A percentile compares a stretch with the other conserved stretches of the same genome.
phyloP scores from a whole-genome alignment of 1,140 invertebrate genomes.

The Drosophila sproati region DNA sequence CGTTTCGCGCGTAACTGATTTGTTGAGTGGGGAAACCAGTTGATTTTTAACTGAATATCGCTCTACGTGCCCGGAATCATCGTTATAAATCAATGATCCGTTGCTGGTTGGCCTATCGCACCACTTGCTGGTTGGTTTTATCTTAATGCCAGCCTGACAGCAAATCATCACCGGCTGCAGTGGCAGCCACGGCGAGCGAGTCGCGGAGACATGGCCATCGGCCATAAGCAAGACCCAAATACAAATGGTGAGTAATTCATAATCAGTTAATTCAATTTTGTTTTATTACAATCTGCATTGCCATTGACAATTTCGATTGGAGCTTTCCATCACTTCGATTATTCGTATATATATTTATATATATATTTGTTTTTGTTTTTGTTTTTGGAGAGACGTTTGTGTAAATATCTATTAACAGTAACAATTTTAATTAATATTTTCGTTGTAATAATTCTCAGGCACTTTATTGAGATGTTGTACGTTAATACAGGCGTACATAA shows the following conservation, averaged over 20 bases:
- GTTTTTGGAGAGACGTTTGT: background rate
- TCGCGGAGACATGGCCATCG: slow-evolving; percentile 14
- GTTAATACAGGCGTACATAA: slow-evolving; percentile 40
- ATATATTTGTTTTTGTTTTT: too few relatives aligned
- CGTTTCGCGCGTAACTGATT: slow-evolving; percentile 59
- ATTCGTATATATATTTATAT: too few relatives aligned
- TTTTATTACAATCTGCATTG: slow-evolving; percentile 26
- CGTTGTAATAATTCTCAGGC: slow-evolving; percentile 62
- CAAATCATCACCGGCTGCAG: slow-evolving; percentile 61
- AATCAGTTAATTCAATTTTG: slow-evolving; percentile 4
- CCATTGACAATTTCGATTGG: slow-evolving; percentile 63
- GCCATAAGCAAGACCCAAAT: slow-evolving; percentile 6
- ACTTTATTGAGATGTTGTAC: slow-evolving; percentile 78
- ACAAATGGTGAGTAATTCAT: slow-evolving; percentile 25
- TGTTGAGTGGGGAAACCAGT: slow-evolving; percentile 39
- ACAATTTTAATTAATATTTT: background rate
- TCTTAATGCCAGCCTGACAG: slow-evolving; percentile 75
- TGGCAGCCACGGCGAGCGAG: slow-evolving; percentile 28
- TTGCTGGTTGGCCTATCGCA: slow-evolving; percentile 38
- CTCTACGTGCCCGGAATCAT: slow-evolving; percentile 55
- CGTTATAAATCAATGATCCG: slow-evolving; percentile 77
- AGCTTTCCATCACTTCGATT: background rate
- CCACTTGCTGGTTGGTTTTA: slow-evolving; percentile 62
- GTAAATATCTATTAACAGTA: background rate
- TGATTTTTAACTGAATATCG: slow-evolving; percentile 65